Evolutionary conservation across 2,888 invertebrate genomes (phyloP), one percentile per base, ranked within the genome.

Genomic region (Polydrusus pterygomalis): DNA sequence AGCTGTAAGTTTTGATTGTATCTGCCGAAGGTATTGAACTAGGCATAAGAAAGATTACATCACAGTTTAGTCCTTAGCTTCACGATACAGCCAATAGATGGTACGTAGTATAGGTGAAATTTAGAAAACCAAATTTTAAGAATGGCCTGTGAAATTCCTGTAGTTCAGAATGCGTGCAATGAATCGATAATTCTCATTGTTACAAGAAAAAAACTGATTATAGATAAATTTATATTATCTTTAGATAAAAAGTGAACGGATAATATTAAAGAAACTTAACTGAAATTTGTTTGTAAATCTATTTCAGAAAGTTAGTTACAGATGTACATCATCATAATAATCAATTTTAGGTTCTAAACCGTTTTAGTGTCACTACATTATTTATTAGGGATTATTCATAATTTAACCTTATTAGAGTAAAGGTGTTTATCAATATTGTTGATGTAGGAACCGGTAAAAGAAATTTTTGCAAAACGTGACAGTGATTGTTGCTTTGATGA

Each of bases 81-180:
- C 11, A 60, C 11, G 18, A 10, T 18, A n/a, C 9, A 9, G 17
- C 38, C 58, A 3, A 9, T 60, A 60, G 58, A 60, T 38, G 58
- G 58, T 2, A 38, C n/a, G n/a, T n/a, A n/a, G 17, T 15, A 18
- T 0, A 60, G 0, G 38, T 10, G 9, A n/a, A 38, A 38, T 3
- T 18, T 40, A 5, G 0, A 34, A 10, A 60, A 15, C 56, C 15
- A 34, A 30, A 60, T 60, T 60, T 34, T 34, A 34, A 38, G 38
- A 60, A 60, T 60, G 1, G 17, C 58, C 34, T 2, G 15, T 38
- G 51, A 38, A 68, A 74, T 74, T 68, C 74, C 68, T 68, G n/a
- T 11, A n/a, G 74, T 62, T 68, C 51, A 74, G 67, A 74, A 68
- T 74, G 74, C 74, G 38, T 68, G 74, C 68, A 68, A 60, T 62